Base-by-base conservation (phyloP, 1,140 invertebrate genomes). In the Leptinotarsa defecta region DNA sequence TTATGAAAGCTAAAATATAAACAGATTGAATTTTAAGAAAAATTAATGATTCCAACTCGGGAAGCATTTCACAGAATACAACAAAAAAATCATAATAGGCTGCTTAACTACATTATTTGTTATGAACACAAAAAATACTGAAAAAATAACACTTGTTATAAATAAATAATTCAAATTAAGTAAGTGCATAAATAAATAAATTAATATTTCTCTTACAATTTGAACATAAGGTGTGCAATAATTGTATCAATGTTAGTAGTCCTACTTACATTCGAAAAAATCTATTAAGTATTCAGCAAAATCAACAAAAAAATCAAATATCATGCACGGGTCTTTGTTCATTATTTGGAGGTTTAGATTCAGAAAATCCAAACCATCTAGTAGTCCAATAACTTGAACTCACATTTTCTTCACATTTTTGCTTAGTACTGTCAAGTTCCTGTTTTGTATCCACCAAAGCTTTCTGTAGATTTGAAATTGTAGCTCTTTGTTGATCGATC, bases 251-350 rank as follows among this genome's bases (percentile, higher is more conserved):
- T 11, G 17, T 57, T 57, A 57, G n/a, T 57, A 57, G 15, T 57
- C n/a, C 15, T 57, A 57, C 52, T 6, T 13, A 57, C 52, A 57
- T 8, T 57, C 52, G 3, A 17, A 15, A 57, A 57, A 15, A 13
- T 5, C 3, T 17, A 57, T 57, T 57, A 57, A 13, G 15, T 57
- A 19, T 17, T 57, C 52, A 15, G 6, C n/a, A 15, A 57, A n/a
- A 68, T 64, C 8, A 49, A 48, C 20, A 15, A 17, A 65, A 57
- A 49, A 74, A 27, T 81, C 77, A 84, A 74, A 83, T 73, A 73
- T 84, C 82, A 84, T 85, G 83, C 83, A 83, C 80, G 64, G 81
- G 76, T 73, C 78, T 78, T 64, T 76, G 72, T 76, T 78, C 78
- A 64, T 81, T 77, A 74, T 76, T 80, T 49, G 69, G 70, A 22